Percentiles rank a stretch among this genome's conserved stretches.
phyloP scores from a whole-genome alignment of 2,888 invertebrate genomes.

The Rapana venosa region DNA sequence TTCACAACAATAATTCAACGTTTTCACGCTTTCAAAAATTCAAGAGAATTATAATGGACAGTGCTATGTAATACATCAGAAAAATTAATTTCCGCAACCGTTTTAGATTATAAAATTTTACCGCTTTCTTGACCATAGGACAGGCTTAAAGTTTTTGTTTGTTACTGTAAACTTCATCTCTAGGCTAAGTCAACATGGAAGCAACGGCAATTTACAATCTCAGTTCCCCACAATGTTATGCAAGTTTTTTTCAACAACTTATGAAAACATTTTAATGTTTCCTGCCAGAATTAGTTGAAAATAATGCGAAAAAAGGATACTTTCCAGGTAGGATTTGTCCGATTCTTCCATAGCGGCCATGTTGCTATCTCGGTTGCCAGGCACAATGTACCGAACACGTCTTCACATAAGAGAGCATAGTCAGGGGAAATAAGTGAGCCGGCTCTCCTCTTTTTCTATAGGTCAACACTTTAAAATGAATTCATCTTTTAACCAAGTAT shows the following conservation, averaged over 20 bases:
- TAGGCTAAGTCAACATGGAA: background rate
- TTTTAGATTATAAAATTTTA: no score
- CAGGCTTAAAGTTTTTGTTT: background rate
- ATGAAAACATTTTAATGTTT: background rate
- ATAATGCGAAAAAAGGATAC: conserved; percentile 66
- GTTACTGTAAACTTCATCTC: background rate
- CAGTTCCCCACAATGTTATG: no score
- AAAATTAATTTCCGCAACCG: no score
- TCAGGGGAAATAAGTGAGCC: conserved; percentile 13
- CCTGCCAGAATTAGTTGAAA: background rate
- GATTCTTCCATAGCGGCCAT: conserved; percentile 66
- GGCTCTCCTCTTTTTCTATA: no score
- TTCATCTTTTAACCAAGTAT: no score
- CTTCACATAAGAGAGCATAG: background rate
- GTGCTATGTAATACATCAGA: no score
- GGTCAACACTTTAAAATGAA: background rate
- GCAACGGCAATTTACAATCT: background rate
- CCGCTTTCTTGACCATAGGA: no score
- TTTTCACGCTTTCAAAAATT: no score
- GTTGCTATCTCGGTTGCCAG: conserved; percentile 52
- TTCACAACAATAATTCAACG: no score
- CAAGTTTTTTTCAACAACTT: no score
- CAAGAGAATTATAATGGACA: no score
- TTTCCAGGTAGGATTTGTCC: conserved; percentile 71
- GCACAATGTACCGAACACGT: conserved; percentile 29